Conservation (phyloP, 2,888 invertebrate genomes). For the Trachelus tabidus region DNA sequence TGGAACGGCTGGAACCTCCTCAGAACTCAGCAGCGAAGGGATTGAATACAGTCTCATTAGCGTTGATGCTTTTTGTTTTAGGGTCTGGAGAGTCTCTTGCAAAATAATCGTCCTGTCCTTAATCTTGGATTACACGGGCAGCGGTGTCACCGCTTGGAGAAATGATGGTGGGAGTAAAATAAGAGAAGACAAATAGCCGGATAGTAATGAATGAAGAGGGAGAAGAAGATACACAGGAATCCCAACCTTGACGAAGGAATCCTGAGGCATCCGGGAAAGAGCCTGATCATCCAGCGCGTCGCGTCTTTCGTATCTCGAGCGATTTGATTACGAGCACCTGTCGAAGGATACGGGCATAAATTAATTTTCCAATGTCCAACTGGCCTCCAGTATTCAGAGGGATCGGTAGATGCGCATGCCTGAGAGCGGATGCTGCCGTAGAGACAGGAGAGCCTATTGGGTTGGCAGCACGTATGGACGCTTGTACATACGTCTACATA, state of each 20-base stretch:
- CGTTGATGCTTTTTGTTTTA: constrained; percentile 38
- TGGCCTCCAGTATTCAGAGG: neutral
- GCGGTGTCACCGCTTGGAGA: neutral
- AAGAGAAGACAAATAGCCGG: neutral
- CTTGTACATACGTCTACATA: neutral
- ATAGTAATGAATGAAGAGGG: neutral
- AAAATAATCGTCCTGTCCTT: constrained; percentile 8
- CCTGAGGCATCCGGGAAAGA: neutral
- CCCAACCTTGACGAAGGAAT: neutral
- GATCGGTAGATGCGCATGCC: neutral
- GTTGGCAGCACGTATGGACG: neutral
- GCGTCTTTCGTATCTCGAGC: neutral
- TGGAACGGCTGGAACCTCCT: neutral
- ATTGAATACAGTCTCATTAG: constrained; percentile 41
- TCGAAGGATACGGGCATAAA: neutral
- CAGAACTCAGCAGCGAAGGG: constrained; percentile 31
- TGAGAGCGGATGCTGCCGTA: neutral
- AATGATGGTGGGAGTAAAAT: neutral
- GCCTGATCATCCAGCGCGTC: neutral
- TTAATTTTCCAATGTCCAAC: constrained; percentile 4
- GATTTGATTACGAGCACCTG: constrained; percentile 5
- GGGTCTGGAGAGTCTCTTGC: neutral
- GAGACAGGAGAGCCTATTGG: neutral
- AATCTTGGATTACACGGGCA: constrained; percentile 6
- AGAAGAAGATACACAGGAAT: neutral